Evolutionary conservation across 2,888 invertebrate genomes (phyloP), one percentile per base, ranked within the genome.

Genomic region (Pristionchus maxplancki): DNA sequence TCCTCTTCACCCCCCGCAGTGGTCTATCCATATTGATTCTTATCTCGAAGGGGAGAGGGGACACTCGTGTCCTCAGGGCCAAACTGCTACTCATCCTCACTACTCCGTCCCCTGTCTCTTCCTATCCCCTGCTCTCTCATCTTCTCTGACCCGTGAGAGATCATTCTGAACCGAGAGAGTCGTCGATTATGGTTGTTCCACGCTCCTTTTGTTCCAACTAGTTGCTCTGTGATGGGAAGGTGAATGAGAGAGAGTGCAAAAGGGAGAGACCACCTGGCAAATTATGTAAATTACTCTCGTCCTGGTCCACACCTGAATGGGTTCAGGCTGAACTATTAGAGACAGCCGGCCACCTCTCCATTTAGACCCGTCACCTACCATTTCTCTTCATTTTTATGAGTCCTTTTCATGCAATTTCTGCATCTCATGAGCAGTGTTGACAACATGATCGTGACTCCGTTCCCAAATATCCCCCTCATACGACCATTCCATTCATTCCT

Each of bases 1-100:
- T 48, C 44, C 67, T 34, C 31, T 67, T 67, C 67, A 31, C 78
- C 78, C 40, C 78, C 71, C 44, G 24, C 78, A 24, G 78, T 78
- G 78, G 48, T 78, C 78, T 78, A 78, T 78, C 78, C n/a, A 44
- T 78, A 78, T 78, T 78, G 78, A 78, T 78, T 48, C 78, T 78
- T 78, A 78, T 78, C 78, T 78, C 40, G n/a, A 11, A 11, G 40
- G 40, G 40, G 24, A 28, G 71, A 24, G 11, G 71, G 40, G 24
- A 24, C 24, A 5, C 24, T 15, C 11, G 40, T 78, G 44, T 48
- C 78, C 78, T 78, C 44, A 44, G 78, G 78, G 78, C n/a, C 71
- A 71, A 48, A 48, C 40, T 78, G 44, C 44, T 78, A n/a, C 40
- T 48, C 78, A 44, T 78, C 40, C 78, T 8, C 71, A 71, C 40